phyloP scores from a whole-genome alignment of 2,113 vertebrate genomes.

The Jaculus jaculus region DNA sequence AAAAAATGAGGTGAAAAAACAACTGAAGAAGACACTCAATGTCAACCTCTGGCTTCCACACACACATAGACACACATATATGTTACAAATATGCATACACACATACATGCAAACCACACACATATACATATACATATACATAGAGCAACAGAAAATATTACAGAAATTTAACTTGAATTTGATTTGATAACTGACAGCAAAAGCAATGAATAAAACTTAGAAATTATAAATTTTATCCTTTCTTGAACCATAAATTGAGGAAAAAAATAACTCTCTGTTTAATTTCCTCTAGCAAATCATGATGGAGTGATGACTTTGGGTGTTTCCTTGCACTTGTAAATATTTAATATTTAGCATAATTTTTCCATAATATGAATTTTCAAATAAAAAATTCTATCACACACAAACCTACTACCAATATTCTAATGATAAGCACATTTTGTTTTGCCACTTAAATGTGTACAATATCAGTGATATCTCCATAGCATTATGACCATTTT shows the following conservation, averaged over 20 bases:
- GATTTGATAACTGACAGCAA: not conserved
- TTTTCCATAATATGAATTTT: slow-evolving; percentile 62
- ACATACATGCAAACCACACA: no score
- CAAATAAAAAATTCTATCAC: slow-evolving; percentile 71
- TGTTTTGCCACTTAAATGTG: not conserved
- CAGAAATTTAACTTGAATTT: not conserved
- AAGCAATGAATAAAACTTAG: slow-evolving; percentile 26
- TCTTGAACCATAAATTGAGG: slow-evolving; percentile 19
- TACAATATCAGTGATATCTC: not conserved
- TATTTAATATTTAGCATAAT: slow-evolving; percentile 23
- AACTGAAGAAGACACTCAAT: no score
- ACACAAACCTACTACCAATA: slow-evolving; percentile 62
- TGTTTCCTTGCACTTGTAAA: not conserved
- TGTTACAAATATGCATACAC: no score
- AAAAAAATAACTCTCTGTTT: slow-evolving; percentile 5
- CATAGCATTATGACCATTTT: not conserved
- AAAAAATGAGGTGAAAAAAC: no score
- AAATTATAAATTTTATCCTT: slow-evolving; percentile 17
- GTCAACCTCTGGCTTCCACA: no score
- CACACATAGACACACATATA: no score
- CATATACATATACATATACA: no score
- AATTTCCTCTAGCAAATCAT: not conserved
- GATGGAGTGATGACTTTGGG: not conserved
- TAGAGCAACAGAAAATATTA: not conserved
- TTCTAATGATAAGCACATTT: slow-evolving; percentile 66